phyloP scores from a whole-genome alignment of 2,113 vertebrate species.

The Struthidea cinerea region DNA sequence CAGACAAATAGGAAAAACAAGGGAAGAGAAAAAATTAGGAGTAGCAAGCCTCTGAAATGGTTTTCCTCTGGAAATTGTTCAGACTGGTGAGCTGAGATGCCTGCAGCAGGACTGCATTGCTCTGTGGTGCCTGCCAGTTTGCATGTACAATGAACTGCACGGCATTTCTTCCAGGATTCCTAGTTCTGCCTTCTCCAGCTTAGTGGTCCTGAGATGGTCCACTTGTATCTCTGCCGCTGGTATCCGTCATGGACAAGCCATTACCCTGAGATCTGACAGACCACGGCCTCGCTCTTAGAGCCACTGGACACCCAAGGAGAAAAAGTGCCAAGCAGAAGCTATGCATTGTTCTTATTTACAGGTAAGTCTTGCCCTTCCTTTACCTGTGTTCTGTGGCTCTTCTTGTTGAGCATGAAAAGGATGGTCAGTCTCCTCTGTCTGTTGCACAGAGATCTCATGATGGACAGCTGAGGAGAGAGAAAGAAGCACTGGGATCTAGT shows the following conservation, averaged over 20 bases:
- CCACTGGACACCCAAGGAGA: background rate
- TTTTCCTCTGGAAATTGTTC: background rate
- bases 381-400: background rate
- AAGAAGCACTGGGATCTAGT: background rate
- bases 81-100: background rate
- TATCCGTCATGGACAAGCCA: background rate
- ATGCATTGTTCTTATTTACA: accelerated
- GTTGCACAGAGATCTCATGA: background rate
- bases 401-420: background rate
- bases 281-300: background rate
- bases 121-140: background rate
- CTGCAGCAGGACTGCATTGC: background rate
- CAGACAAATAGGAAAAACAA: background rate
- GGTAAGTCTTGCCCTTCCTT: background rate
- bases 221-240: background rate
- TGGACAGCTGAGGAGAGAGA: background rate
- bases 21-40: background rate
- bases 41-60: background rate
- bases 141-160: background rate
- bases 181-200: background rate
- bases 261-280: background rate
- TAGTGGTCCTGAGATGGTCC: background rate
- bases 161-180: background rate
- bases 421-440: background rate
- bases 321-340: background rate